Evolutionary conservation across 2,888 invertebrate species (phyloP).

Genomic region (Drosophila ezoana): DNA sequence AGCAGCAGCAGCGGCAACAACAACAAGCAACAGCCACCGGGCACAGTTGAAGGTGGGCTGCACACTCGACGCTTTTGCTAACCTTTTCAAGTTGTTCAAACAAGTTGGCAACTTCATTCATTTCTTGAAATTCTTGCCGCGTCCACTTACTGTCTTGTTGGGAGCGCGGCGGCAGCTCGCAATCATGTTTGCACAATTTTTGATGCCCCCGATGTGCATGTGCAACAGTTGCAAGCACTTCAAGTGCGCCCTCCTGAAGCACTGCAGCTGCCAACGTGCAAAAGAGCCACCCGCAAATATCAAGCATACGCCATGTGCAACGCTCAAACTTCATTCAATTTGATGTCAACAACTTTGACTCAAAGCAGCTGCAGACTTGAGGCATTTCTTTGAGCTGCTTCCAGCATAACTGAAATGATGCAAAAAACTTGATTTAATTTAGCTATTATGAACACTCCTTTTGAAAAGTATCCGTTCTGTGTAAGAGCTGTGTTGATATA

Average conservation of each 20-base stretch:
- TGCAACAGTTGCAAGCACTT: slow-evolving; percentile 68
- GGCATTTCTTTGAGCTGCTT: slow-evolving; percentile 4
- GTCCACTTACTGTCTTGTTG: slow-evolving; percentile 55
- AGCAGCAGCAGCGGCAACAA: slow-evolving; percentile 7
- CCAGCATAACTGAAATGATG: slow-evolving; percentile 10
- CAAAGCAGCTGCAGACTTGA: slow-evolving; percentile 9
- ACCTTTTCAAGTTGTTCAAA: slow-evolving; percentile 65
- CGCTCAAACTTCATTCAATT: slow-evolving; percentile 36
- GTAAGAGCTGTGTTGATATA: not conserved
- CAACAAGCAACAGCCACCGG: not conserved
- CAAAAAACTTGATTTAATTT: slow-evolving; percentile 12
- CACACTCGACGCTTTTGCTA: slow-evolving; percentile 33
- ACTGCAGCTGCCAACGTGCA: slow-evolving; percentile 33
- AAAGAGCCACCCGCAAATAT: slow-evolving; percentile 44
- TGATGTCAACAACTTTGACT: slow-evolving; percentile 22
- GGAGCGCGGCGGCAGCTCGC: slow-evolving; percentile 6
- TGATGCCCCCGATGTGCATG: slow-evolving; percentile 49
- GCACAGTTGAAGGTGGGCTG: slow-evolving; percentile 27
- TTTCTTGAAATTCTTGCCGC: slow-evolving; percentile 49
- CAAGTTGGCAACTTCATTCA: slow-evolving; percentile 54
- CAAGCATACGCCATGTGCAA: slow-evolving; percentile 53
- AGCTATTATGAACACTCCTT: not conserved
- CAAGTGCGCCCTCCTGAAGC: slow-evolving; percentile 32
- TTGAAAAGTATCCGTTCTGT: too few species aligned
- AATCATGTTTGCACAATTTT: slow-evolving; percentile 29